These are phyloP conservation scores for Macrophya annulata DNA, from an alignment of 2,888 invertebrate species.

Conservation along the genomic window DNA sequence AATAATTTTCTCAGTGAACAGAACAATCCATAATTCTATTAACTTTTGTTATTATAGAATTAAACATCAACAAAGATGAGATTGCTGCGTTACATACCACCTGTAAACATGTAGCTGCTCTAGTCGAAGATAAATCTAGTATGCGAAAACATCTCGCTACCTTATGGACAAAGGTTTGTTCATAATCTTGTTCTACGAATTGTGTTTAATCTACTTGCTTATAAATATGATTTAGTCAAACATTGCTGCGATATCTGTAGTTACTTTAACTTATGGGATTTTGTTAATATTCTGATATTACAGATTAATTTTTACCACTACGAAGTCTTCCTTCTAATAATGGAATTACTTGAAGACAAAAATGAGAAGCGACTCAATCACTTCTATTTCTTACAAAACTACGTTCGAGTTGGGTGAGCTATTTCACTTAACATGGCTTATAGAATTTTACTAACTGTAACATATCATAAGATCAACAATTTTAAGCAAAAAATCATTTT, in stretches of 20 bases:
- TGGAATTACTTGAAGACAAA: conserved; percentile 73
- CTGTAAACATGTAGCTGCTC: conserved; percentile 73
- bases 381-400: conserved; percentile 71
- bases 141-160: conserved; percentile 69
- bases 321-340: conserved; percentile 80
- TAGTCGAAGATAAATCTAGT: conserved; percentile 72
- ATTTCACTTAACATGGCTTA: not conserved
- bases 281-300: conserved; percentile 58
- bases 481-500: not conserved
- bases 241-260: not conserved
- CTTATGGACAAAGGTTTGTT: conserved; percentile 68
- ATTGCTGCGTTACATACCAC: conserved; percentile 71
- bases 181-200: not conserved
- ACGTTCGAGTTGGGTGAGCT: conserved; percentile 69
- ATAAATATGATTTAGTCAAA: conserved; percentile 44
- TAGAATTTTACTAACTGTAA: not conserved
- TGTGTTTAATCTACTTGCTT: not conserved
- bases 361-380: conserved; percentile 68
- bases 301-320: conserved; percentile 81
- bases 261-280: not conserved
- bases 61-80: conserved; percentile 68
- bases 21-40: not conserved
- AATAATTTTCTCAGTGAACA: not conserved
- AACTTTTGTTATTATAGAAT: conserved; percentile 62
- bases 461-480: conserved; percentile 34